Percentiles rank a stretch among this genome's conserved stretches.
phyloP scores from a whole-genome alignment of 2,797 vertebrate genomes.

The Mormyrops attenuatus region DNA sequence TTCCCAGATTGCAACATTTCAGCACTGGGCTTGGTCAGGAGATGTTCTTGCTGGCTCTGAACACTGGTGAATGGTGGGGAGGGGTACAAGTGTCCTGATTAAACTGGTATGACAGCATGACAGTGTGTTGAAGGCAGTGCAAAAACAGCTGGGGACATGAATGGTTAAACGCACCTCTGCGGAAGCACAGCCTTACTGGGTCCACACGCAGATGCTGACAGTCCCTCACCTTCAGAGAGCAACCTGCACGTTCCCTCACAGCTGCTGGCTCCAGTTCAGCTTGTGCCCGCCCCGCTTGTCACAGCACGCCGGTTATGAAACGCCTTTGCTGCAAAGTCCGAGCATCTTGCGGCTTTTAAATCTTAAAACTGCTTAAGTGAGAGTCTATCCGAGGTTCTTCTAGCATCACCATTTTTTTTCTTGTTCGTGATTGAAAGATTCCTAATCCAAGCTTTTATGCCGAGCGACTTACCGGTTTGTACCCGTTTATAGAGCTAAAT shows the following conservation, averaged over 20 bases:
- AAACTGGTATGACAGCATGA: background rate
- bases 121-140: background rate
- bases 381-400: background rate
- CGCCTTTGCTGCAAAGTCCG: background rate
- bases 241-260: background rate
- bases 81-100: background rate
- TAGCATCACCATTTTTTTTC: background rate
- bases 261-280: background rate
- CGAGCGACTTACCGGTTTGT: background rate
- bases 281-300: background rate
- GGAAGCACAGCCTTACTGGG: background rate
- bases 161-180: background rate
- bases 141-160: background rate
- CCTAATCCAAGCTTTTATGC: conserved; percentile 1
- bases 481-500: conserved; percentile 1
- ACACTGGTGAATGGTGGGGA: background rate
- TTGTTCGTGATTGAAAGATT: background rate
- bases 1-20: background rate
- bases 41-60: background rate
- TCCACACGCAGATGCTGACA: background rate
- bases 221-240: background rate
- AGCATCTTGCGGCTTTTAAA: background rate
- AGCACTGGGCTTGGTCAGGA: conserved; percentile 14
- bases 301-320: background rate
- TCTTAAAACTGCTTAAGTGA: background rate